phyloP scores from a whole-genome alignment of 2,888 invertebrate genomes.

The Rhogogaster chlorosoma region DNA sequence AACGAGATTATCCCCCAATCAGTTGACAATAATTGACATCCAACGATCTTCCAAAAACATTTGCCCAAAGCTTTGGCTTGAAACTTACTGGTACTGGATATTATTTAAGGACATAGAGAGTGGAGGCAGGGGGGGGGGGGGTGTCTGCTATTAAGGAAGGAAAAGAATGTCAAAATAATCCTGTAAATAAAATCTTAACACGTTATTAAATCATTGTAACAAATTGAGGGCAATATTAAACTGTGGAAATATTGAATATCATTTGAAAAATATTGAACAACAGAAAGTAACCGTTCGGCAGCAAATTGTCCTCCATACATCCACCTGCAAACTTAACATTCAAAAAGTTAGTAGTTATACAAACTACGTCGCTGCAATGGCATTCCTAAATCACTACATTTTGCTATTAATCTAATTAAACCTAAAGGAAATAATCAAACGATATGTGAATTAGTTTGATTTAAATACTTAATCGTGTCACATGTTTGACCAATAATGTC shows the following conservation, averaged over 20 bases:
- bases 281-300: slow-evolving; percentile 51
- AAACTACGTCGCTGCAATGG: slow-evolving; percentile 1
- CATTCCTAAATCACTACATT: neutral
- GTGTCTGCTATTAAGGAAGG: neutral
- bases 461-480: neutral
- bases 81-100: neutral
- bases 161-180: slow-evolving; percentile 53
- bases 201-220: slow-evolving; percentile 38
- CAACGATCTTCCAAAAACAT: slow-evolving; percentile 40
- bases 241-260: slow-evolving; percentile 50
- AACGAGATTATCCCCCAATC: slow-evolving; percentile 27
- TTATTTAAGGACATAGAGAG: slow-evolving; percentile 41
- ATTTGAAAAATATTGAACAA: slow-evolving; percentile 52
- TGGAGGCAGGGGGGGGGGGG: slow-evolving; percentile 54
- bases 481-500: too few species aligned
- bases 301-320: slow-evolving; percentile 54
- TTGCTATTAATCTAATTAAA: neutral
- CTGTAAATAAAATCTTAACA: slow-evolving; percentile 67
- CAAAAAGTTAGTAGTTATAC: slow-evolving; percentile 61
- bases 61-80: slow-evolving; percentile 10
- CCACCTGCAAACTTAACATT: slow-evolving; percentile 76
- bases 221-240: slow-evolving; percentile 65
- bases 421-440: neutral
- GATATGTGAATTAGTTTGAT: neutral
- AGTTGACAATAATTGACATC: slow-evolving; percentile 31